Evolutionary conservation across 2,113 vertebrate genomes (phyloP).

Genomic region (Petromus typicus): DNA sequence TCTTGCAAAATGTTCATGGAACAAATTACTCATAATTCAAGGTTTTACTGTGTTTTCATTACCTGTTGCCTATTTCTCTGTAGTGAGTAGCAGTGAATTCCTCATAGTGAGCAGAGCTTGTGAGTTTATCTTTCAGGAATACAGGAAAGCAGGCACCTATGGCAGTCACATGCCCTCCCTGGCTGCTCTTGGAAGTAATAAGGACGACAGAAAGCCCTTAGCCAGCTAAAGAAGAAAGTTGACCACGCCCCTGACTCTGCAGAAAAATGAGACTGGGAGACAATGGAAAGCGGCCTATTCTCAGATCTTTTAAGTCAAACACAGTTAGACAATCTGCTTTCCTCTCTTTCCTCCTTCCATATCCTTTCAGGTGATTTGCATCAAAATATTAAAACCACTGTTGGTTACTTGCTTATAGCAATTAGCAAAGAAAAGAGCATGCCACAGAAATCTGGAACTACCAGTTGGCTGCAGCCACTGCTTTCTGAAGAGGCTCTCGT

Average conservation of each 20-base stretch:
- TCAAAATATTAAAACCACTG: slow-evolving; percentile 41
- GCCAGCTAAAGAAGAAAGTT: neutral
- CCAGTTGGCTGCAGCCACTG: neutral
- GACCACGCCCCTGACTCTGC: neutral
- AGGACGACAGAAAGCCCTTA: neutral
- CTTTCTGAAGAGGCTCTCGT: neutral
- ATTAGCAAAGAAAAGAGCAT: slow-evolving; percentile 22
- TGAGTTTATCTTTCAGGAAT: slow-evolving; percentile 33
- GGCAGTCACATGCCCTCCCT: neutral
- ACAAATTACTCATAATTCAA: neutral
- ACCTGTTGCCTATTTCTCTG: neutral
- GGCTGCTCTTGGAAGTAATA: neutral
- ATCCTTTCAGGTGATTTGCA: slow-evolving; percentile 42
- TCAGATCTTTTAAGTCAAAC: neutral
- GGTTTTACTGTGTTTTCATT: slow-evolving; percentile 26
- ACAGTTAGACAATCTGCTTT: neutral
- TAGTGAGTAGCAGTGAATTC: neutral
- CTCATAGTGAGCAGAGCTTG: neutral
- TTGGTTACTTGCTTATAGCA: neutral
- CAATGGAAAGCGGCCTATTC: neutral
- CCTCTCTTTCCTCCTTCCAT: neutral
- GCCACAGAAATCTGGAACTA: neutral
- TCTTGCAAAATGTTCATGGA: neutral
- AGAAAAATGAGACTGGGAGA: neutral
- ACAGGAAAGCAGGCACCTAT: neutral